A percentile compares a stretch with the other conserved stretches of the same genome.
phyloP scores from a whole-genome alignment of 2,113 vertebrate genomes.

The Epinephelus fuscoguttatus region DNA sequence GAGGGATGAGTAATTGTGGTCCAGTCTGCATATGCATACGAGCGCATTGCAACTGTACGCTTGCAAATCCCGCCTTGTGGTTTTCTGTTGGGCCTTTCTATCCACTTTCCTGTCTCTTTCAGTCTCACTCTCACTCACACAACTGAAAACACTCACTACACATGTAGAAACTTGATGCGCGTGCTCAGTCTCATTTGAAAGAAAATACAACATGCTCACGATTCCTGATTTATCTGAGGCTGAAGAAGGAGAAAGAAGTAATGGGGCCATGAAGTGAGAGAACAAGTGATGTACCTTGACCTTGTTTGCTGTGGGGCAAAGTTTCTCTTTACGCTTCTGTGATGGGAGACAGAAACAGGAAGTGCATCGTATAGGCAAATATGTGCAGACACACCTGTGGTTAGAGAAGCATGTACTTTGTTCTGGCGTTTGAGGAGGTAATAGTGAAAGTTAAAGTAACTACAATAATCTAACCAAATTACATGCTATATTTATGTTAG shows the following conservation, averaged over 20 bases:
- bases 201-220: background rate
- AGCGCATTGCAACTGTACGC: conserved; percentile 48
- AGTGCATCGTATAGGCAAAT: conserved; percentile 72
- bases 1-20: conserved; percentile 47
- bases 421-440: conserved; percentile 1
- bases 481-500: background rate
- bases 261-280: conserved; percentile 18
- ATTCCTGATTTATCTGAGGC: conserved; percentile 5
- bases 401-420: conserved; percentile 8
- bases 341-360: conserved; percentile 85
- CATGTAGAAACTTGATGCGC: background rate
- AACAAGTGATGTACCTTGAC: conserved; percentile 33
- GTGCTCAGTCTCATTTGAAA: background rate
- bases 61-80: conserved; percentile 64
- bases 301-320: conserved; percentile 80
- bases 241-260: conserved; percentile 10
- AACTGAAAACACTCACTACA: background rate
- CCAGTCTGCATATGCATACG: conserved; percentile 54
- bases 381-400: conserved; percentile 42
- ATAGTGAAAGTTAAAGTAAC: background rate
- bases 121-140: conserved; percentile 32
- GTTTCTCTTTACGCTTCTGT: conserved; percentile 84
- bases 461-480: background rate
- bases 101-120: conserved; percentile 56
- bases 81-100: conserved; percentile 54